These are phyloP conservation scores for Scrobipalpa costella DNA, from an alignment of 2,888 invertebrate species.

Conservation along the genomic window DNA sequence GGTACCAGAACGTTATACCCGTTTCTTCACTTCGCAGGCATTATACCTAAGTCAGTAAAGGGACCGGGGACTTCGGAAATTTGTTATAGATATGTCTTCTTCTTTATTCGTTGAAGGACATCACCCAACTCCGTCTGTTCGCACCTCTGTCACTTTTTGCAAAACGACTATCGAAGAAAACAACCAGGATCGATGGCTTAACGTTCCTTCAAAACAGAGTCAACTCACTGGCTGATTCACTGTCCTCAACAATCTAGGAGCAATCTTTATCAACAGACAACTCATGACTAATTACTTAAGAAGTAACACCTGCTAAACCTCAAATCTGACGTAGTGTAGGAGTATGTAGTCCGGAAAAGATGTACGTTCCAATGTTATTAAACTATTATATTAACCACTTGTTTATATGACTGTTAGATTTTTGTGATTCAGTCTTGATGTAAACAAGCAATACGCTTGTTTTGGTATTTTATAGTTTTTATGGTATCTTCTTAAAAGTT, in stretches of 20 bases:
- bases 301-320: constrained; percentile 5
- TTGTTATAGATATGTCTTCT: too few relatives aligned
- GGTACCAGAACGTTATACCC: not conserved
- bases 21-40: too few relatives aligned
- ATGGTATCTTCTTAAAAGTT: not conserved
- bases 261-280: too few relatives aligned
- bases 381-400: constrained; percentile 37
- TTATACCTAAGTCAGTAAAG: too few relatives aligned
- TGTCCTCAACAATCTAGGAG: not conserved
- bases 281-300: constrained; percentile 1
- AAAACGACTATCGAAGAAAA: too few relatives aligned
- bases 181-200: too few relatives aligned
- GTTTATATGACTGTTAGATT: constrained; percentile 43
- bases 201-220: too few relatives aligned
- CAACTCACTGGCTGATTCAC: too few relatives aligned
- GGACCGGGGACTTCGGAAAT: too few relatives aligned
- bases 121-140: too few relatives aligned
- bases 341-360: constrained; percentile 54
- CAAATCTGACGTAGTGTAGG: constrained; percentile 3
- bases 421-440: not conserved
- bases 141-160: too few relatives aligned
- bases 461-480: not conserved
- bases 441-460: not conserved
- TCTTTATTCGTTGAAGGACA: too few relatives aligned
- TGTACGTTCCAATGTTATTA: constrained; percentile 50